These are phyloP conservation scores for Petrophora chlorosata DNA, from an alignment of 2,888 invertebrate species.

Conservation along the genomic window DNA sequence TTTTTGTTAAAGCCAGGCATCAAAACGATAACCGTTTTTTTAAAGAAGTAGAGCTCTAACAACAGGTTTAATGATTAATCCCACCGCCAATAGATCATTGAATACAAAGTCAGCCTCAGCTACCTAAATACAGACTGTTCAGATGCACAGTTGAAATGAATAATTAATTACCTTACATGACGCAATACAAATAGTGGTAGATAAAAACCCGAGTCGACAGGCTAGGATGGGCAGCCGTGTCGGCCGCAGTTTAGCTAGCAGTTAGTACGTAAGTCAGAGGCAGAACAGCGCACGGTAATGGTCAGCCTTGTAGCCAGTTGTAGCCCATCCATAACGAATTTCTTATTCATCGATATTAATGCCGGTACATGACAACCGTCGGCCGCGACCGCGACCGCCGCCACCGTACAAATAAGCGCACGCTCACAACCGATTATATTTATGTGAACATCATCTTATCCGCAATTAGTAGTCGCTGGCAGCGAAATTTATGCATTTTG, in stretches of 20 bases:
- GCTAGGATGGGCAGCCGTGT: constrained; percentile 67
- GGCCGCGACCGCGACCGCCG: constrained; percentile 54
- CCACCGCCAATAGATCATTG: no score
- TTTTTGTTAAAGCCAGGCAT: no score
- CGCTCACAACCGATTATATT: constrained; percentile 76
- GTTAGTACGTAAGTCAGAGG: constrained; percentile 28
- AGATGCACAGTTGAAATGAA: constrained; percentile 41
- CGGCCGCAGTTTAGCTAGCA: constrained; percentile 23
- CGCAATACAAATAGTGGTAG: constrained; percentile 66
- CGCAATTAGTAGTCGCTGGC: constrained; percentile 69
- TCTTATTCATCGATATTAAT: constrained; percentile 83
- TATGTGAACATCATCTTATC: constrained; percentile 77
- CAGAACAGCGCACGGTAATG: constrained; percentile 59
- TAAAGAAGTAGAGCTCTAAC: no score
- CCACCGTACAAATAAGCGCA: constrained; percentile 75
- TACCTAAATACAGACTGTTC: constrained; percentile 6
- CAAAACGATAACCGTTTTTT: no score
- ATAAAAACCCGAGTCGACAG: constrained; percentile 69
- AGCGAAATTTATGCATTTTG: constrained; percentile 45
- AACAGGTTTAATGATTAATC: no score
- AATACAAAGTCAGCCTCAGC: not conserved
- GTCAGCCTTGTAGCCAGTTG: constrained; percentile 78
- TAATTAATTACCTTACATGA: constrained; percentile 55
- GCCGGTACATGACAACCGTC: constrained; percentile 79
- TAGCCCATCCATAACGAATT: constrained; percentile 81